A percentile compares a stretch with the other conserved stretches of the same genome.
Evolutionary conservation across 2,797 vertebrate species (phyloP).

Genomic region (Xyrichtys novacula): DNA sequence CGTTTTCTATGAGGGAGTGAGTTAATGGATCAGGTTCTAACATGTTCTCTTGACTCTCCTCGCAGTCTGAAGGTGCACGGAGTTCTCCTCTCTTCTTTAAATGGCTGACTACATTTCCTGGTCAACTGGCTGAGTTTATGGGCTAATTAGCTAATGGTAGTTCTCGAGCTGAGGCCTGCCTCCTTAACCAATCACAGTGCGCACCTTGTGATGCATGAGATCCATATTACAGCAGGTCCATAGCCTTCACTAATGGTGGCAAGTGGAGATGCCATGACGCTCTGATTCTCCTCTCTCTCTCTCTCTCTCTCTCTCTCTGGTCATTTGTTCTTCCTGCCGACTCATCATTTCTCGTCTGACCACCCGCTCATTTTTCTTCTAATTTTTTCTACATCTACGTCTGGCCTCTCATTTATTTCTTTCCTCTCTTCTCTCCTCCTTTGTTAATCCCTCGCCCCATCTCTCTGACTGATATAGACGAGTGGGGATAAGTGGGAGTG

Average conservation of each 20-base stretch:
- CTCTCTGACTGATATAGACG: conserved; percentile 59
- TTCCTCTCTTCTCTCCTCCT: conserved; percentile 41
- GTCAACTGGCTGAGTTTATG: conserved; percentile 77
- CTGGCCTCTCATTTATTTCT: conserved; percentile 57
- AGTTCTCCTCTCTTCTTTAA: conserved; percentile 47
- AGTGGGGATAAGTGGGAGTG: conserved; percentile 52
- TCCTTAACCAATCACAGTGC: conserved; percentile 68
- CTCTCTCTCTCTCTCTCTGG: conserved; percentile 31
- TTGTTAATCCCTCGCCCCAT: conserved; percentile 57
- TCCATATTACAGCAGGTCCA: conserved; percentile 66
- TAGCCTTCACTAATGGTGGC: conserved; percentile 57
- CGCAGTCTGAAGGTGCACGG: conserved; percentile 39
- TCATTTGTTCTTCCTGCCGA: conserved; percentile 62
- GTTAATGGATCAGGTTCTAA: conserved; percentile 31
- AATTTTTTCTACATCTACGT: conserved; percentile 33
- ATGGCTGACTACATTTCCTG: conserved; percentile 64
- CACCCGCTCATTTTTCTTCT: conserved; percentile 39
- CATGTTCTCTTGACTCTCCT: conserved; percentile 7
- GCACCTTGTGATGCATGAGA: conserved; percentile 66
- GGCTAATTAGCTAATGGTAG: conserved; percentile 83
- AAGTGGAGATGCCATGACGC: conserved; percentile 55
- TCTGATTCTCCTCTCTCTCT: conserved; percentile 23
- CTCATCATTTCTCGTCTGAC: conserved; percentile 66
- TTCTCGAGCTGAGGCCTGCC: conserved; percentile 55
- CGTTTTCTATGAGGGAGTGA: neutral